A percentile compares a stretch with the other conserved stretches of the same genome.
Evolutionary conservation across 2,888 invertebrate species (phyloP).

Genomic region (Rambutsinella grinnellia): DNA sequence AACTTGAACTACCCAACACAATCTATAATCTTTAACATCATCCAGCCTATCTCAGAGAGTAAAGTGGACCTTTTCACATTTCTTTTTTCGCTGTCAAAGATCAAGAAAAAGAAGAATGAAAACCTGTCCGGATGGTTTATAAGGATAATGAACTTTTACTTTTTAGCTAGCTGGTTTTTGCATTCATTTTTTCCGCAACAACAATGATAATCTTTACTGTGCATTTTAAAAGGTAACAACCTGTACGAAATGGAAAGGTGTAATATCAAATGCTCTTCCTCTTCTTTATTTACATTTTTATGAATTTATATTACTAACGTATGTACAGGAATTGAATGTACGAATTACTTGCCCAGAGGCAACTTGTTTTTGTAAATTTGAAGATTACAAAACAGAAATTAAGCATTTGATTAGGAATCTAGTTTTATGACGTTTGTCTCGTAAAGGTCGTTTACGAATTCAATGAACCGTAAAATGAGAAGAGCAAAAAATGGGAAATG

Average conservation of each 20-base stretch:
- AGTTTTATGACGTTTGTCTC: too few relatives aligned
- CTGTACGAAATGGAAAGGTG: not conserved
- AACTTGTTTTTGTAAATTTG: not conserved
- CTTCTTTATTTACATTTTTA: not conserved
- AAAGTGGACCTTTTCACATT: not conserved
- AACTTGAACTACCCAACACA: too few relatives aligned
- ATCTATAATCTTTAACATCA: too few relatives aligned
- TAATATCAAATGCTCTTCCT: not conserved
- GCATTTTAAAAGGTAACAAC: conserved; percentile 27
- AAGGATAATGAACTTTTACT: conserved; percentile 57
- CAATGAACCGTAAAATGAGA: conserved; percentile 29
- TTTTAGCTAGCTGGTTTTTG: conserved; percentile 36
- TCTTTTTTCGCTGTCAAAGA: conserved; percentile 36
- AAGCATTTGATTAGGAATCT: too few relatives aligned
- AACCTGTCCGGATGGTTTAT: conserved; percentile 53
- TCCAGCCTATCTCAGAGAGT: not conserved
- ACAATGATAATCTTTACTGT: not conserved
- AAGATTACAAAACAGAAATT: too few relatives aligned
- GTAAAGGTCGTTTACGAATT: too few relatives aligned
- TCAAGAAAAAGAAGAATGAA: conserved; percentile 35
- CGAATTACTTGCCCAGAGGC: not conserved
- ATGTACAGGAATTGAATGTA: not conserved
- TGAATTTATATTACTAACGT: not conserved
- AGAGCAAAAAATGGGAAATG: too few relatives aligned
- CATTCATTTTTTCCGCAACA: conserved; percentile 38